Evolutionary conservation across 2,888 invertebrate genomes (phyloP).

Genomic region (Diarsia brunnea): DNA sequence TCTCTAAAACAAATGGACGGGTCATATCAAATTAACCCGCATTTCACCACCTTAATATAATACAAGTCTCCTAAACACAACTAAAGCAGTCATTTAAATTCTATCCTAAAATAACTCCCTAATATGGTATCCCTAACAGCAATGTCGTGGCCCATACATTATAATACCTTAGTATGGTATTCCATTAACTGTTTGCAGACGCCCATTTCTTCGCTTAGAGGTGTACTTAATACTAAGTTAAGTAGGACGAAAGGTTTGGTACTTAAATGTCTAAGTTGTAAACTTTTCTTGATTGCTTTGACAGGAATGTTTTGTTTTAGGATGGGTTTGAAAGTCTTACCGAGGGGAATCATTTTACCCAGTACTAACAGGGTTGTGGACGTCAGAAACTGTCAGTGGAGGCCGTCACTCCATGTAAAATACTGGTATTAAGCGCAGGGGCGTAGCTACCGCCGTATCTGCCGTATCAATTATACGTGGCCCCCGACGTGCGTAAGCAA

Average conservation of each 20-base stretch:
- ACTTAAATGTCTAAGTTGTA: constrained; percentile 29
- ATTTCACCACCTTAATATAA: background rate
- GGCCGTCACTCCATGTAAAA: too few species aligned
- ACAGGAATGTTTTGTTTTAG: constrained; percentile 5
- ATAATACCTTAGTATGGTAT: constrained; percentile 55
- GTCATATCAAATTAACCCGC: background rate
- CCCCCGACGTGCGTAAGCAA: too few species aligned
- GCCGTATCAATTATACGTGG: too few species aligned
- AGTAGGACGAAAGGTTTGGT: constrained; percentile 15
- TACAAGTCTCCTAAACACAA: constrained; percentile 8
- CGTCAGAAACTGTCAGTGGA: too few species aligned
- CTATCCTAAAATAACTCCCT: constrained; percentile 33
- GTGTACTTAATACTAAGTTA: constrained; percentile 32
- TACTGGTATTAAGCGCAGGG: too few species aligned
- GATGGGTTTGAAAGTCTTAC: too few species aligned
- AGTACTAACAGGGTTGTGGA: too few species aligned
- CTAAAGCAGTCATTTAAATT: constrained; percentile 27
- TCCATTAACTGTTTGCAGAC: constrained; percentile 52
- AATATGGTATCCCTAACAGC: constrained; percentile 40
- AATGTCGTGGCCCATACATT: constrained; percentile 52
- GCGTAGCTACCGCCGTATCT: too few species aligned
- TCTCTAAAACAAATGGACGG: background rate
- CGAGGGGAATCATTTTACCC: too few species aligned
- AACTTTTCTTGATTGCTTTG: constrained; percentile 9
- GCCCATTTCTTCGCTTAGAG: constrained; percentile 45